Evolutionary conservation across 2,113 vertebrate species (phyloP), one percentile per base, ranked within the genome.

Genomic region (Mus musculus): DNA sequence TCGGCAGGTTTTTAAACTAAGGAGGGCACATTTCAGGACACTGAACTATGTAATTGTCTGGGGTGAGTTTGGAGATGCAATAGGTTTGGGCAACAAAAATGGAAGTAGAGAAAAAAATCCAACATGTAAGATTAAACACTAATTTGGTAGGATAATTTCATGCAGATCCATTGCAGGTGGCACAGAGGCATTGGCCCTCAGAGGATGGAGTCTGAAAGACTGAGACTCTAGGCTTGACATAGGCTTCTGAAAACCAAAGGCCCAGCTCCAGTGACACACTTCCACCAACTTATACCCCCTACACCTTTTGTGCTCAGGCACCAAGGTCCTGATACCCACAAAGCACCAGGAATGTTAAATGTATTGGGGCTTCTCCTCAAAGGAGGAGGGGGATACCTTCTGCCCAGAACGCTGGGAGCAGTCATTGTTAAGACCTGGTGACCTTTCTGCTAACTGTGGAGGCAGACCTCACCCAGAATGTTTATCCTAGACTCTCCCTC

Each of bases 1-100:
- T 96, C 94, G 95, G 96, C 94, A 96, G 52, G 88, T 94, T 96
- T 96, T 96, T 95, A 93, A 93, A 94, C 93, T 95, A 95, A 96
- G 91, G 95, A 95, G 84, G 91, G 76, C 81, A 77, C 49, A 78
- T 93, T 88, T 97, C 75, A 90, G 97, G 95, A 97, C 96, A 95
- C 0, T 82, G 69, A 94, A 94, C 95, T 76, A 69, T 30, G 61
- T 92, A 97, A 95, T 96, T 96, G 93, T 80, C 82, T 86, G 88
- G 97, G 93, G 75, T 92, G 96, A 95, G 92, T 95, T 75, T 94
- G 93, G 89, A 81, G 87, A 95, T 95, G 91, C 95, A 97, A 89
- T 91, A 96, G 96, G 89, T 95, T 93, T 96, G 92, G 73, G 87
- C 69, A 93, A 85, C 80, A 94, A 97, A 85, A 97, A 93, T 89